Evolutionary conservation across 2,888 invertebrate species (phyloP).

Genomic region (Sinelater perroti): DNA sequence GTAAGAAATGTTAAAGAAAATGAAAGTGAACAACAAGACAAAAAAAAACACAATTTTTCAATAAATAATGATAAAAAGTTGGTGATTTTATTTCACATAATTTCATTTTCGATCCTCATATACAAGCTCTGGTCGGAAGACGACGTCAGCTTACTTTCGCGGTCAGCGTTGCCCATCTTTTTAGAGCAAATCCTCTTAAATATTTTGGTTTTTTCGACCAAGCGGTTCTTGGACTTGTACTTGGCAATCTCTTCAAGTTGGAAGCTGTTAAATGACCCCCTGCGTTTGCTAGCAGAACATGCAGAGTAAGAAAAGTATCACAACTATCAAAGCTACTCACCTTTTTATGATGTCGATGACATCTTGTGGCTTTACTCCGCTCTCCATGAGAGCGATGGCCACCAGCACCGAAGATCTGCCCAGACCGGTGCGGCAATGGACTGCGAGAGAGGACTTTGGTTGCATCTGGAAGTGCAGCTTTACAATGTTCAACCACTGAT

Average conservation of each 20-base stretch:
- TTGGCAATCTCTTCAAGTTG: slow-evolving; percentile 9
- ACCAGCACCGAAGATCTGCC: slow-evolving; percentile 35
- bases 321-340: slow-evolving; percentile 10
- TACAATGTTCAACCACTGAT: slow-evolving; percentile 27
- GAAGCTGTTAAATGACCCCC: slow-evolving; percentile 17
- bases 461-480: slow-evolving; percentile 6
- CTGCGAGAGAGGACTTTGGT: slow-evolving; percentile 24
- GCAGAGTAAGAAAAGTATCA: not conserved
- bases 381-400: slow-evolving; percentile 35
- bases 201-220: slow-evolving; percentile 10
- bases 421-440: slow-evolving; percentile 31
- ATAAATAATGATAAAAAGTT: too few relatives aligned
- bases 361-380: slow-evolving; percentile 17
- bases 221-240: slow-evolving; percentile 10
- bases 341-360: slow-evolving; percentile 14
- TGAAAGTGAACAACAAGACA: too few relatives aligned
- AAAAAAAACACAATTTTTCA: too few relatives aligned
- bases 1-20: too few relatives aligned
- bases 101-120: too few relatives aligned
- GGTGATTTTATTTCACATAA: too few relatives aligned
- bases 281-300: slow-evolving; percentile 14
- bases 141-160: too few relatives aligned
- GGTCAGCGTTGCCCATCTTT: too few relatives aligned
- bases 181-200: too few relatives aligned
- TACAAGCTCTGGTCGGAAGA: too few relatives aligned